A percentile compares a stretch with the other conserved stretches of the same genome.
phyloP scores from a whole-genome alignment of 2,888 invertebrate genomes.

The Conops quadrifasciatus region DNA sequence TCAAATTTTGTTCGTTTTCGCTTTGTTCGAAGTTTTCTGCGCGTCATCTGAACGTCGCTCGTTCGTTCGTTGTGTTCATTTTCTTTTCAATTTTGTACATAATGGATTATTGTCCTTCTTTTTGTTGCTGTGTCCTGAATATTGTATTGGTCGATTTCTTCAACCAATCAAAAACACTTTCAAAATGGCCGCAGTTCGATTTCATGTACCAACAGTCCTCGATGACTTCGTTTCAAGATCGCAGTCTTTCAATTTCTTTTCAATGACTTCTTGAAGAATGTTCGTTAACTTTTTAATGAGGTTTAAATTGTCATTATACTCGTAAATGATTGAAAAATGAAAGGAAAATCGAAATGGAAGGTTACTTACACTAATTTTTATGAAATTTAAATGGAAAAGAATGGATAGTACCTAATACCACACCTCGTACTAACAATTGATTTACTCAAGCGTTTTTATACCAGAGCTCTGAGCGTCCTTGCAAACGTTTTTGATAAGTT shows the following conservation, averaged over 20 bases:
- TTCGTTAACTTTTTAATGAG: constrained; percentile 5
- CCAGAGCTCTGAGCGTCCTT: too few species aligned
- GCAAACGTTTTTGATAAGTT: too few species aligned
- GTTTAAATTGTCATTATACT: not conserved
- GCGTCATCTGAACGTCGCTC: constrained; percentile 38
- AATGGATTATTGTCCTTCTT: constrained; percentile 61
- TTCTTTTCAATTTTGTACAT: constrained; percentile 59
- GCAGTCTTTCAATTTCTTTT: constrained; percentile 39
- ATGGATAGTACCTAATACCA: too few species aligned
- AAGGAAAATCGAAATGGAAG: too few species aligned
- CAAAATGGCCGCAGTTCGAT: constrained; percentile 65
- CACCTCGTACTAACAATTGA: too few species aligned
- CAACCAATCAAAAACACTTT: constrained; percentile 65
- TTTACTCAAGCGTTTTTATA: too few species aligned
- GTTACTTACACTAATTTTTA: constrained; percentile 10
- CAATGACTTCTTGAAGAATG: constrained; percentile 29
- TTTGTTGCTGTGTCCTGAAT: constrained; percentile 55
- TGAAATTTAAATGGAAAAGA: not conserved
- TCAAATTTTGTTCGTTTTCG: constrained; percentile 38
- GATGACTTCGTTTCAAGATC: constrained; percentile 40
- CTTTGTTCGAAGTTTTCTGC: constrained; percentile 31
- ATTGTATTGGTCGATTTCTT: constrained; percentile 66
- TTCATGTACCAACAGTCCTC: constrained; percentile 47
- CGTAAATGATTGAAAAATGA: too few species aligned
- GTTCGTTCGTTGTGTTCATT: constrained; percentile 45